Conservation (phyloP, 2,797 vertebrate species). For the Malurus leucopterus region DNA sequence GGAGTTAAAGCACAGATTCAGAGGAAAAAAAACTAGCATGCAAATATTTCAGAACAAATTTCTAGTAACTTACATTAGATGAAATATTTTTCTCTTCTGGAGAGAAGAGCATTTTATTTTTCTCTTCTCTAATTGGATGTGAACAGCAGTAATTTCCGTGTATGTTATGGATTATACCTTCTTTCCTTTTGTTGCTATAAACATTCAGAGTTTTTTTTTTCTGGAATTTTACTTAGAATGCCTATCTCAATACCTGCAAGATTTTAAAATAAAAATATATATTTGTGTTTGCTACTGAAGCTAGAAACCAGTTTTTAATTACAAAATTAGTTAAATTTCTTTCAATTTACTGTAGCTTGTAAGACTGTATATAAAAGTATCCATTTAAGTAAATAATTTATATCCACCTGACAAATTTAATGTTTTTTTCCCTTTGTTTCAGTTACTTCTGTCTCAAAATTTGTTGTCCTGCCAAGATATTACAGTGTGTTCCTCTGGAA, state of each 20-base stretch:
- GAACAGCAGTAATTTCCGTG: background rate
- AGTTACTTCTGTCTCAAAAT: background rate
- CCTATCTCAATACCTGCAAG: background rate
- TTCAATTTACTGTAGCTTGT: background rate
- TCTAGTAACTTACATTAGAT: background rate
- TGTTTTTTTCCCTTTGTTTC: background rate
- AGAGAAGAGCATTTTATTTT: background rate
- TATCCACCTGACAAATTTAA: background rate
- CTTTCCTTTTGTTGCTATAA: background rate
- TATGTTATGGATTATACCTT: background rate
- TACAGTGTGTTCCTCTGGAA: background rate
- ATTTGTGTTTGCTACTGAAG: background rate
- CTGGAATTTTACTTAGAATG: background rate
- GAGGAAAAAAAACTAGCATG: background rate
- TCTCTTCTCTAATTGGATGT: background rate
- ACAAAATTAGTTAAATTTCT: background rate
- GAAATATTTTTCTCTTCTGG: background rate
- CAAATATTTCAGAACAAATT: background rate
- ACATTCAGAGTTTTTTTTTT: fast-evolving
- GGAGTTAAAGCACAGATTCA: background rate
- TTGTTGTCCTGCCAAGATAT: background rate
- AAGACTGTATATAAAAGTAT: background rate
- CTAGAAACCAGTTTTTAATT: background rate
- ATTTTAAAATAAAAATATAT: background rate
- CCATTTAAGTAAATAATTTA: background rate